Conservation (phyloP, 2,113 vertebrate genomes). For the Plotosus lineatus region DNA sequence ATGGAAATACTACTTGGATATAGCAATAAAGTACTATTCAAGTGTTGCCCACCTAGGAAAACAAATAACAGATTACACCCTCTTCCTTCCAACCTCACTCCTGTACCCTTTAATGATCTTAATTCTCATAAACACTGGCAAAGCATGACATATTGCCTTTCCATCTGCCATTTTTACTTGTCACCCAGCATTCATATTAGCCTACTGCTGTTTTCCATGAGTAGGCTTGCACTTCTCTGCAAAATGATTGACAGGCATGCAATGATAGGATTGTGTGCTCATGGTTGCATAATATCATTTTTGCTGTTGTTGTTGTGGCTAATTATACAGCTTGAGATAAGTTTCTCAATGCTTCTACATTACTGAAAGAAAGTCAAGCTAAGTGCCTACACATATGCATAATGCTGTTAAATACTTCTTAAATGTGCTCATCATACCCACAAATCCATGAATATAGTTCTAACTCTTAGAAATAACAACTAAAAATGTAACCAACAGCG, state of each 20-base stretch:
- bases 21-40: neutral
- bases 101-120: constrained; percentile 7
- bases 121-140: constrained; percentile 10
- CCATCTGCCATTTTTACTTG: constrained; percentile 17
- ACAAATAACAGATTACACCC: neutral
- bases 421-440: neutral
- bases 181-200: constrained; percentile 13
- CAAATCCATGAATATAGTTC: neutral
- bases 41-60: neutral
- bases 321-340: constrained; percentile 7
- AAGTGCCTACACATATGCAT: neutral
- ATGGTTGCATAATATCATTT: constrained; percentile 6
- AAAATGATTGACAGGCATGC: constrained; percentile 24
- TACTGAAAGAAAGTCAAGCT: neutral
- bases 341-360: neutral
- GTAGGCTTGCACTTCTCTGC: constrained; percentile 1
- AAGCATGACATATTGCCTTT: neutral
- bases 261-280: neutral
- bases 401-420: neutral
- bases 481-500: neutral
- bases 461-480: neutral
- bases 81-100: neutral
- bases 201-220: constrained; percentile 8
- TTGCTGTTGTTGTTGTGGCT: neutral
- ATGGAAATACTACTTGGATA: too few relatives aligned